Evolutionary conservation across 2,113 vertebrate genomes (phyloP).

Genomic region (Alethe castanea): DNA sequence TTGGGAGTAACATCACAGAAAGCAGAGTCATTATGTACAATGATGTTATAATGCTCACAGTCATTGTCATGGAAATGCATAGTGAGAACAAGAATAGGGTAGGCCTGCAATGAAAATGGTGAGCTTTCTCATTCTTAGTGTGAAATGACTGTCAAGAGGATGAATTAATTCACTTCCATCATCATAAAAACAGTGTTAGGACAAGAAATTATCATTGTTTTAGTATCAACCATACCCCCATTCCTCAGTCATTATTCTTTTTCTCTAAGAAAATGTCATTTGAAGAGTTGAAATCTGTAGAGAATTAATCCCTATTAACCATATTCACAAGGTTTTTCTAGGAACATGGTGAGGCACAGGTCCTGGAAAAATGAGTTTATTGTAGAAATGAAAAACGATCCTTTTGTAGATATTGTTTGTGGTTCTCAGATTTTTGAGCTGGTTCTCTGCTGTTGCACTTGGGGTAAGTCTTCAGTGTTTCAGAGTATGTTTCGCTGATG

Average conservation of each 20-base stretch:
- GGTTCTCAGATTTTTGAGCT: neutral
- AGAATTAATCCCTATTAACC: neutral
- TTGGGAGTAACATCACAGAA: conserved; percentile 14
- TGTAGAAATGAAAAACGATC: neutral
- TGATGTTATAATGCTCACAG: neutral
- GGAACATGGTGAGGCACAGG: neutral
- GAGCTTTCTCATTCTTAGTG: neutral
- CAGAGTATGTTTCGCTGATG: neutral
- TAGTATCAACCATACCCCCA: neutral
- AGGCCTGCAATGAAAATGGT: neutral
- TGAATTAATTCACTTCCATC: neutral
- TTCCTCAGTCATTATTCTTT: neutral
- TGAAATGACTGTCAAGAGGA: neutral
- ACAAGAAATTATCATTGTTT: neutral
- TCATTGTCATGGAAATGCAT: conserved; percentile 13
- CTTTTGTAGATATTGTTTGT: neutral
- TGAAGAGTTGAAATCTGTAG: neutral
- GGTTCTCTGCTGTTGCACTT: neutral
- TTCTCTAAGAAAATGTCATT: neutral
- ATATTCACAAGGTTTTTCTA: neutral
- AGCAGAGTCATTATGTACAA: neutral
- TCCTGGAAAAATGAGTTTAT: neutral
- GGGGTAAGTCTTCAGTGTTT: neutral
- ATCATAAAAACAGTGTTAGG: neutral
- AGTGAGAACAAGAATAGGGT: neutral